These are phyloP conservation scores for Valencia hispanica DNA, from an alignment of 2,797 vertebrate genomes.

Conservation along the genomic window DNA sequence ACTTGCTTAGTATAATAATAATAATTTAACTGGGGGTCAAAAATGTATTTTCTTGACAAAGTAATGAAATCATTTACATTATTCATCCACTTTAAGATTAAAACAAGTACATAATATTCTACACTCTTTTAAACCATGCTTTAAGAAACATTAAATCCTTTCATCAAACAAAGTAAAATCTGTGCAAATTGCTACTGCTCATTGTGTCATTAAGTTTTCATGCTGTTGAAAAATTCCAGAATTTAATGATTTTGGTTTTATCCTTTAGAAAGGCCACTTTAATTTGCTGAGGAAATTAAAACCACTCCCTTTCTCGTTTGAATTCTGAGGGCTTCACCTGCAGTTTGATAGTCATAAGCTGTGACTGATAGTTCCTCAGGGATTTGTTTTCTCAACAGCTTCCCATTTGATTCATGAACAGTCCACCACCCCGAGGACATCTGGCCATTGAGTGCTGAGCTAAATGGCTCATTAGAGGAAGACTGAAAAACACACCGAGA, in stretches of 20 bases:
- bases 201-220: slow-evolving; percentile 17
- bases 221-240: slow-evolving; percentile 1
- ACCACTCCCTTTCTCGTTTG: background rate
- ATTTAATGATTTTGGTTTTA: slow-evolving; percentile 11
- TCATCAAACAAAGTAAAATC: slow-evolving; percentile 29
- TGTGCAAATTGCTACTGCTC: slow-evolving; percentile 31
- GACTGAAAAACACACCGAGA: slow-evolving; percentile 42
- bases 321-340: slow-evolving; percentile 15
- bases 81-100: slow-evolving; percentile 70
- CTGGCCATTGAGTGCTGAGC: slow-evolving; percentile 41
- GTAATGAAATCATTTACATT: slow-evolving; percentile 62
- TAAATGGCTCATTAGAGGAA: slow-evolving; percentile 64
- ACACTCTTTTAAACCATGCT: slow-evolving; percentile 37
- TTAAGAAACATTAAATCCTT: slow-evolving; percentile 48
- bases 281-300: background rate
- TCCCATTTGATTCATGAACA: slow-evolving; percentile 33
- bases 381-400: slow-evolving; percentile 39
- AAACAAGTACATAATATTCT: slow-evolving; percentile 58
- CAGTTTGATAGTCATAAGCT: slow-evolving; percentile 13
- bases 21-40: slow-evolving; percentile 61
- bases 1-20: slow-evolving; percentile 15
- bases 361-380: slow-evolving; percentile 22
- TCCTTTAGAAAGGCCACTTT: background rate
- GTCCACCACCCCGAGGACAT: slow-evolving; percentile 47
- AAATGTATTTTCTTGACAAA: slow-evolving; percentile 63